Evolutionary conservation across 2,888 invertebrate species (phyloP).

Genomic region (Himalopsyche tibetana): DNA sequence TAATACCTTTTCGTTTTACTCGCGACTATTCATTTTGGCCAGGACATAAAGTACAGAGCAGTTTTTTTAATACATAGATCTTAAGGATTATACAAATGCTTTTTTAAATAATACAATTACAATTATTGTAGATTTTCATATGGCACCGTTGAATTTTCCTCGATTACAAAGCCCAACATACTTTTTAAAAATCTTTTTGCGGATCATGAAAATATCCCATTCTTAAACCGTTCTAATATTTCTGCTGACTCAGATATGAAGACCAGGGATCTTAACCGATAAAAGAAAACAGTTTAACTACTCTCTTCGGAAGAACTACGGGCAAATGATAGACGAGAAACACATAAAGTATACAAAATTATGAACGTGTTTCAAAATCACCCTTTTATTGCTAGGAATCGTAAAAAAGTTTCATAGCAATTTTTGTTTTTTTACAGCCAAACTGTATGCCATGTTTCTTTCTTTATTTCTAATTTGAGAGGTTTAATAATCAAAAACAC

Average conservation of each 20-base stretch:
- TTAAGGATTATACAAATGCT: too few species aligned
- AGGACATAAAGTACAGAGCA: too few species aligned
- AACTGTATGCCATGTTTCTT: not conserved
- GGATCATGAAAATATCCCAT: too few species aligned
- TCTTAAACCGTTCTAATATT: too few species aligned
- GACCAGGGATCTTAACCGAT: not conserved
- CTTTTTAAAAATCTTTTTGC: too few species aligned
- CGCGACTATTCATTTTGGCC: too few species aligned
- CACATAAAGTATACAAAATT: constrained; percentile 42
- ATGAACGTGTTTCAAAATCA: constrained; percentile 47
- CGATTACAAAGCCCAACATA: too few species aligned
- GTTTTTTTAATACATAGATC: too few species aligned
- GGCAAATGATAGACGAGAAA: not conserved
- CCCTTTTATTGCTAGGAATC: constrained; percentile 49
- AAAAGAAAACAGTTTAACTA: not conserved
- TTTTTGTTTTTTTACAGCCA: constrained; percentile 36
- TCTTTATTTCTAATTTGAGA: constrained; percentile 43
- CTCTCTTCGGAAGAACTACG: not conserved
- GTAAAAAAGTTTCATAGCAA: constrained; percentile 50
- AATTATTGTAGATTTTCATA: too few species aligned
- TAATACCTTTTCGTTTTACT: too few species aligned
- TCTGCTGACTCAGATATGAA: not conserved
- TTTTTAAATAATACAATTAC: too few species aligned
- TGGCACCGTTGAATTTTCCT: too few species aligned
- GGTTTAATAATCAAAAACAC: constrained; percentile 30